Base-by-base conservation (phyloP, 1,140 invertebrate genomes). In the Acromyrmex echinatior region DNA sequence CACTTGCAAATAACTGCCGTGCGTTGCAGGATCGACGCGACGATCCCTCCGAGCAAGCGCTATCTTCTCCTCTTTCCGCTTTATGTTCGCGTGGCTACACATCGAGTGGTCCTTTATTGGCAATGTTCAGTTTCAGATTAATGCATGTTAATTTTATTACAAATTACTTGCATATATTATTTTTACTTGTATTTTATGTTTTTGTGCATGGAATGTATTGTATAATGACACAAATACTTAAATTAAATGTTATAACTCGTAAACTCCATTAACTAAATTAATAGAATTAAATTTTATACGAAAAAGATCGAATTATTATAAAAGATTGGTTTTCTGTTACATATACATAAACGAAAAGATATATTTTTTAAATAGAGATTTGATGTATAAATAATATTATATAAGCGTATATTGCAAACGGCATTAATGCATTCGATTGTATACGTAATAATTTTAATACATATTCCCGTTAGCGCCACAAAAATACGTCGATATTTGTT, bases 1-100 rank as follows among this genome's bases (percentile, higher is more conserved):
- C 93, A 93, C 91, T 93, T 93, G 92, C 92, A 92, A 94, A 93
- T 94, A 93, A 94, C 93, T 92, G 90, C 90, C 88, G 90, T 84
- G 88, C 88, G 91, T 93, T 89, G 91, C 66, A 81, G 87, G 91
- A 94, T 93, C 92, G 92, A 93, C 89, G 89, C 90, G 91, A 91
- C 90, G 91, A 91, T 90, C 87, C 86, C 90, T 86, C 58, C 86
- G 58, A 84, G 76, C 77, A 76, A 62, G 88, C 86, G 88, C 87
- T 92, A 87, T 65, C 86, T 86, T 88, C 63, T 81, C 65, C 53
- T 82, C 78, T 81, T 82, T 63, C 21, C 68, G 31, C 65, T 85
- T 74, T 70, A 49, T 49, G 39, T 65, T 65, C 84, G 49, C 66
- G 35, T 60, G 66, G 28, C 79, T 68, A 62, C 70, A 74, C 70